Evolutionary conservation across 2,113 vertebrate genomes (phyloP), one percentile per base, ranked within the genome.

Genomic region (Oryzias melastigma): DNA sequence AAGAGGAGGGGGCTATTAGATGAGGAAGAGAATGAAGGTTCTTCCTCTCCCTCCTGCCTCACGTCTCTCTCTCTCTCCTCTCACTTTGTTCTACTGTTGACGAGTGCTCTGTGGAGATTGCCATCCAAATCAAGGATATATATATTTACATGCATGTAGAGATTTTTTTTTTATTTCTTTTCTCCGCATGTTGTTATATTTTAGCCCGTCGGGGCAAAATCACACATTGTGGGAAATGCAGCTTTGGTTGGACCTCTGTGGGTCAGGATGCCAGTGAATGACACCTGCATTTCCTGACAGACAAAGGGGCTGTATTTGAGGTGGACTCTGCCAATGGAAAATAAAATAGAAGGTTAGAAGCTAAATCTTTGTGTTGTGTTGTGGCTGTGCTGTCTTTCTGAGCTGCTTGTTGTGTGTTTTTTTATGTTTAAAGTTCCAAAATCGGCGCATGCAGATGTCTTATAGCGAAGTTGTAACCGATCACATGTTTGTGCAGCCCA

Each of bases 281-380:
- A 90, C 79, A 89, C 82, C 85, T 85, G 86, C 85, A 69, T 86
- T 85, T 85, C 82, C 76, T 89, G 85, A 90, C 87, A 88, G 88
- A 86, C 77, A 83, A 86, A 84, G 88, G 77, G 83, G 80, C 79
- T 87, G 71, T 65, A 4, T 63, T 80, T 82, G 78, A 77, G 76
- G 58, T 81, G 82, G 85, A 88, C 76, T 87, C 80, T 83, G 69
- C 82, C 82, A 73, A 93, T 92, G 91, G 93, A 92, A 86, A 92
- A 89, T 93, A 89, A 90, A 87, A 80, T 91, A 89, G 91, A 92
- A 93, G 93, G 93, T 93, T 89, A 90, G 92, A 91, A 80, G 69
- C 79, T 85, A 50, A 82, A 73, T 75, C 35, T 85, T 61, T 81
- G 78, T 86, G 82, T 52, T 70, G 74, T 78, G 49, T 15, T 77